Base-by-base conservation (phyloP, 2,888 invertebrate species). In the Hedya salicella region DNA sequence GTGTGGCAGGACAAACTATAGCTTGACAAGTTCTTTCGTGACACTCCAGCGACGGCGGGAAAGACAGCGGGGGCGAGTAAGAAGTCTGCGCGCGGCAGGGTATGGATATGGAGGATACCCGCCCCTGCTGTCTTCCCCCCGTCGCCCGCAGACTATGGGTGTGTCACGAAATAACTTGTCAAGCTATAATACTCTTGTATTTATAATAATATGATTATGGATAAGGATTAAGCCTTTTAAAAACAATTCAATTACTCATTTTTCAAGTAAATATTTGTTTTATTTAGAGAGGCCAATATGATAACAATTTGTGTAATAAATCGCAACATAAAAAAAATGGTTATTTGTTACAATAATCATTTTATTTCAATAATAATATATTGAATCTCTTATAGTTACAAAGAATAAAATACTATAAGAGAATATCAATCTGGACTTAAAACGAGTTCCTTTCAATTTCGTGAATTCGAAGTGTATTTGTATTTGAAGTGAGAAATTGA, bases 251-350 rank as follows among this genome's bases (percentile, higher is more conserved):
- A 53, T 46, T 32, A 48, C 40, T 39, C 44, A 30, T 40, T 30
- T 68, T 73, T 81, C 79, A 81, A 86, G 86, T 88, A 88, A 88
- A 90, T 88, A 90, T 85, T 86, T 80, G 75, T 86, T 66, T 87
- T 89, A 89, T 87, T 89, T 85, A 89, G 89, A 89, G 89, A 91
- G 89, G 90, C 89, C 89, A 87, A 87, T 86, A 86, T 79, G 54
- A 63, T 44, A 61, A 68, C 68, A 67, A 67, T 62, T 72, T 70
- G 74, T 78, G 79, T 82, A 83, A 82, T 79, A 79, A 81, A 81
- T 74, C 70, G 83, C 82, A 86, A 87, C 83, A 80, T 78, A 79
- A 75, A 78, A n/a, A 72, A 82, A 80, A 80, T 80, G 85, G 83
- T 83, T 78, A 78, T 83, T 80, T 82, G 78, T 77, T 76, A 73